Evolutionary conservation across 2,888 invertebrate species (phyloP).

Genomic region (Dolichopus griseipennis): DNA sequence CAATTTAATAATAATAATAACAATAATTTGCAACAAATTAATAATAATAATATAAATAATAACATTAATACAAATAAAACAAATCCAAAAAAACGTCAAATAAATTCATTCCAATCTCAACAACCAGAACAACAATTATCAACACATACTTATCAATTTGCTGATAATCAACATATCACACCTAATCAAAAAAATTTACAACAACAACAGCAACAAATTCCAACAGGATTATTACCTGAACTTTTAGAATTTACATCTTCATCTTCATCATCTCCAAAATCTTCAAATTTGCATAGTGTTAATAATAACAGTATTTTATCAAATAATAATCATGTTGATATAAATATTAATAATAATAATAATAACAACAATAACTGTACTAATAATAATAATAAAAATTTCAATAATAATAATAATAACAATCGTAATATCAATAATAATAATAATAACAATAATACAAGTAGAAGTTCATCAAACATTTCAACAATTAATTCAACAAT

Average conservation of each 20-base stretch:
- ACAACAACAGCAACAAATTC: neutral
- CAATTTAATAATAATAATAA: neutral
- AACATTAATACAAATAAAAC: neutral
- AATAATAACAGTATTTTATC: slow-evolving; percentile 8
- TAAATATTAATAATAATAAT: neutral
- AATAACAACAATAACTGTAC: neutral
- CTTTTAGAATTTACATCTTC: slow-evolving; percentile 6
- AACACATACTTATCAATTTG: neutral
- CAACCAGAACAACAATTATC: slow-evolving; percentile 5
- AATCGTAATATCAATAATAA: neutral
- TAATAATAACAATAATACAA: neutral
- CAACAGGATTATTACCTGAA: slow-evolving; percentile 9
- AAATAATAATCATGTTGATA: slow-evolving; percentile 1
- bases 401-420: neutral
- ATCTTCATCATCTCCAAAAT: neutral
- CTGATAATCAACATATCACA: neutral
- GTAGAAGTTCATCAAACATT: neutral
- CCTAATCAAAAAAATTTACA: neutral
- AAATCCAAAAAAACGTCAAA: slow-evolving; percentile 1
- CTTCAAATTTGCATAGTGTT: neutral
- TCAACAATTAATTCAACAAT: slow-evolving; percentile 23
- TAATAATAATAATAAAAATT: neutral
- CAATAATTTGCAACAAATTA: neutral
- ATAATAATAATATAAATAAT: neutral
- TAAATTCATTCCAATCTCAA: slow-evolving; percentile 1